Percentiles rank a stretch among this genome's conserved stretches.
These are phyloP conservation scores for Xanthorhoe spadicearia DNA, from an alignment of 2,888 invertebrate species.

Conservation along the genomic window DNA sequence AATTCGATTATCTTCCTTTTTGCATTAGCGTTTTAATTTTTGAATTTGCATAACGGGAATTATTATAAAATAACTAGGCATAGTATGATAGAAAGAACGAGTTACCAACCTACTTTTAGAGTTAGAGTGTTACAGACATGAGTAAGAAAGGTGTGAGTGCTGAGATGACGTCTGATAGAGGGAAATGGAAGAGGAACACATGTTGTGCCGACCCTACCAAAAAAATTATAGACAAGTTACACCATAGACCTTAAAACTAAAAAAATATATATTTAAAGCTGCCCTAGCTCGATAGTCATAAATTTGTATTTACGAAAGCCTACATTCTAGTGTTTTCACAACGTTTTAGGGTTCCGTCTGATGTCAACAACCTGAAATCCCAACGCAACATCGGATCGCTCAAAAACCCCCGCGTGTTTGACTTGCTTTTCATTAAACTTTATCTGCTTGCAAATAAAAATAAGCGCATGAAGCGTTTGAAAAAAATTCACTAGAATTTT, in stretches of 20 bases:
- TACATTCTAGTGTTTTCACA: too few species aligned
- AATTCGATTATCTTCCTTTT: slow-evolving; percentile 39
- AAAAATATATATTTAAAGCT: too few species aligned
- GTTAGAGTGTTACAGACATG: too few species aligned
- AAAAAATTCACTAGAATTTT: slow-evolving; percentile 52
- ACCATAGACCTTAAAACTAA: too few species aligned
- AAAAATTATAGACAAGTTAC: too few species aligned
- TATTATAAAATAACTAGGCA: neutral
- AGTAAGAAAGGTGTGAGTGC: too few species aligned
- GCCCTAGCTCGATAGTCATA: too few species aligned
- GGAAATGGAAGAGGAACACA: too few species aligned
- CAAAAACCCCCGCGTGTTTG: slow-evolving; percentile 16
- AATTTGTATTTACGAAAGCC: too few species aligned
- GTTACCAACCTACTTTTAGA: neutral
- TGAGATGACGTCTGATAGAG: too few species aligned
- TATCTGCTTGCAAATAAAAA: slow-evolving; percentile 29
- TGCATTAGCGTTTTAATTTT: slow-evolving; percentile 34
- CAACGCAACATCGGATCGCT: neutral
- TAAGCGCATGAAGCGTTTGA: slow-evolving; percentile 31
- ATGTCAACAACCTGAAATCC: neutral
- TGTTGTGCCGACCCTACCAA: too few species aligned
- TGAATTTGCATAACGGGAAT: slow-evolving; percentile 22
- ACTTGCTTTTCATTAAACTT: slow-evolving; percentile 27
- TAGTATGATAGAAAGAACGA: too few species aligned
- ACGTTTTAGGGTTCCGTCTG: neutral